Evolutionary conservation across 2,113 vertebrate genomes (phyloP), one percentile per base, ranked within the genome.

Genomic region (Oxyruncus cristatus): DNA sequence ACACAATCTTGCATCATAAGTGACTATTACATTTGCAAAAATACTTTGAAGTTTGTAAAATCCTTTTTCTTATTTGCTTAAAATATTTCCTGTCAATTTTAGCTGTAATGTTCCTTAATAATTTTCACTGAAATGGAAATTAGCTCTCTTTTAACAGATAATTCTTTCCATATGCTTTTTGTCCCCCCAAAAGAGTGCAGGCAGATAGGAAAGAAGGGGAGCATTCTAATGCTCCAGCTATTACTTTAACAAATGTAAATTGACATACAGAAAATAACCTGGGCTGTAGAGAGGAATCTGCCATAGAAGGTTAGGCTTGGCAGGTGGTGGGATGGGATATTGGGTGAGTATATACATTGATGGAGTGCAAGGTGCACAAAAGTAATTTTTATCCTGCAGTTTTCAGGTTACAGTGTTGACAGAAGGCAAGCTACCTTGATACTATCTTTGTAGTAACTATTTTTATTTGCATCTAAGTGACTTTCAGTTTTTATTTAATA

Each of bases 1-100:
- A 33, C 1, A 2, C 18, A 37, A 0, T 49, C 23, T 66, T 83
- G 17, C 16, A 26, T 75, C 0, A 2, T 35, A 65, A 88, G 8
- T n/a, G 14, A 49, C 18, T 42, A 4, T 12, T 4, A 1, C 17
- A 46, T 24, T 85, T 68, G 21, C 9, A 73, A 12, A 84, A 77
- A 26, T 32, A 0, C 1, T 42, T 13, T 30, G 3, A 39, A 21
- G 8, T 17, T 55, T 67, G 20, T 62, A 37, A 55, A 93, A 67
- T 14, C 5, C 8, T n/a, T 61, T 50, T 33, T 52, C 80, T 32
- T 92, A 37, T 13, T 47, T 68, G 32, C 12, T 75, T 92, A 19
- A 83, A 71, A n/a, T 65, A 41, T 4, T 78, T 22, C 4, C 13
- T 8, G 6, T 39, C 7, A 55, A 2, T 68, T 73, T 26, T 62